Conservation (phyloP, 2,797 vertebrate species). For the Cuculus canorus region DNA sequence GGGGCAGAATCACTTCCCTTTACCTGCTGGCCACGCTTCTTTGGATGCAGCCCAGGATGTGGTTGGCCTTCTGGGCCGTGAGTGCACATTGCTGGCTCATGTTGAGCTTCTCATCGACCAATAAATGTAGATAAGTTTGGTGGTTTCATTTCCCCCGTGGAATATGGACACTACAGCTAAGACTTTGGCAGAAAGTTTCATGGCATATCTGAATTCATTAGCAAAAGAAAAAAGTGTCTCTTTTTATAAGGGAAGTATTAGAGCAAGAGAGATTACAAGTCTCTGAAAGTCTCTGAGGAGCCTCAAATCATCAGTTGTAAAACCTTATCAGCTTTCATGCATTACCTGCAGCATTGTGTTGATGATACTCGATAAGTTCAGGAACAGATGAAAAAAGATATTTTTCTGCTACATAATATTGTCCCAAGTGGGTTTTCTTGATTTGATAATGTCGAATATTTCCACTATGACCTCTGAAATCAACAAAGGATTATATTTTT, state of each 20-base stretch:
- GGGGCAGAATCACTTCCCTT: no score
- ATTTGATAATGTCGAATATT: slow-evolving; percentile 88
- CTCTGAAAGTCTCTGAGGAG: neutral
- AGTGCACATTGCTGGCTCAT: no score
- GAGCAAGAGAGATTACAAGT: neutral
- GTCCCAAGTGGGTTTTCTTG: slow-evolving; percentile 75
- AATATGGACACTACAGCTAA: neutral
- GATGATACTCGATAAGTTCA: slow-evolving; percentile 86
- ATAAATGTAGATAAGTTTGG: neutral
- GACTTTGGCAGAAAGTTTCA: neutral
- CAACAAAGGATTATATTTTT: neutral
- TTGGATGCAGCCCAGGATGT: no score
- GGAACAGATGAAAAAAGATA: slow-evolving; percentile 84
- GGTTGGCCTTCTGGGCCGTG: no score
- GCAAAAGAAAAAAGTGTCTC: neutral
- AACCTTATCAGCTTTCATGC: neutral
- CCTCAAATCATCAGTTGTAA: neutral
- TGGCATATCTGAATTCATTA: neutral
- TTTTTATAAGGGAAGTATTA: neutral
- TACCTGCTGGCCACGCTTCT: no score
- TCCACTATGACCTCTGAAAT: slow-evolving; percentile 64
- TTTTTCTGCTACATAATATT: slow-evolving; percentile 86
- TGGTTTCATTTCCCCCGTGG: neutral
- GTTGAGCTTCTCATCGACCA: no score
- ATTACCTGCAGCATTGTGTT: slow-evolving; percentile 89